Evolutionary conservation across 2,113 vertebrate species (phyloP).

Genomic region (Tragelaphus buxtoni): DNA sequence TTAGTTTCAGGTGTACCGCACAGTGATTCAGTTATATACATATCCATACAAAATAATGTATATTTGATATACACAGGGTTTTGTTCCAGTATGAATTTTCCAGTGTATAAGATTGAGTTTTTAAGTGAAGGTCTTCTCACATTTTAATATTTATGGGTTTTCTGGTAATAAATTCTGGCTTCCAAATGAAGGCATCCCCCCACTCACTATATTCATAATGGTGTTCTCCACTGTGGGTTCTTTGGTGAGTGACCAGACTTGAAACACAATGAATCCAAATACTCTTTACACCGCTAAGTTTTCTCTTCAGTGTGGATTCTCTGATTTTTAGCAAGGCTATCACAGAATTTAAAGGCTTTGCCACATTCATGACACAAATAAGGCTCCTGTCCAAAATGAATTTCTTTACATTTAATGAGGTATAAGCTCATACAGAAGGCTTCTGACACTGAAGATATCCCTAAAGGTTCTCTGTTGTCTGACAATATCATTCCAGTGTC

Average conservation of each 20-base stretch:
- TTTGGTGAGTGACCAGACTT: background rate
- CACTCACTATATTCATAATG: background rate
- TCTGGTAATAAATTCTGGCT: background rate
- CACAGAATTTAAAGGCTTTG: background rate
- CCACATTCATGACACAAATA: background rate
- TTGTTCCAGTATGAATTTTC: background rate
- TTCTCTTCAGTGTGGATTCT: background rate
- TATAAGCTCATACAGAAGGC: background rate
- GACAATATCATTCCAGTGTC: background rate
- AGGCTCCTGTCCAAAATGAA: background rate
- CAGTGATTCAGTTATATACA: background rate
- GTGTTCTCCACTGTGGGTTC: background rate
- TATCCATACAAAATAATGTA: background rate
- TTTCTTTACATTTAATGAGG: background rate
- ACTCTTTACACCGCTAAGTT: background rate
- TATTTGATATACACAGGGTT: background rate
- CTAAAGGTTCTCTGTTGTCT: background rate
- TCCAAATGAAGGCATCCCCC: background rate
- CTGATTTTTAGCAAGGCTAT: background rate
- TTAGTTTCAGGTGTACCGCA: background rate
- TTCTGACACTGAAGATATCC: background rate
- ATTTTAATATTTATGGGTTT: background rate
- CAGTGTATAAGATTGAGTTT: background rate
- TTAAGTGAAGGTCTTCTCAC: background rate
- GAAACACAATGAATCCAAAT: background rate